Evolutionary conservation across 92 coral and sea anemone genomes (phyloP), one percentile per base, ranked within the genome.

Genomic region (Siderastrea radians): DNA sequence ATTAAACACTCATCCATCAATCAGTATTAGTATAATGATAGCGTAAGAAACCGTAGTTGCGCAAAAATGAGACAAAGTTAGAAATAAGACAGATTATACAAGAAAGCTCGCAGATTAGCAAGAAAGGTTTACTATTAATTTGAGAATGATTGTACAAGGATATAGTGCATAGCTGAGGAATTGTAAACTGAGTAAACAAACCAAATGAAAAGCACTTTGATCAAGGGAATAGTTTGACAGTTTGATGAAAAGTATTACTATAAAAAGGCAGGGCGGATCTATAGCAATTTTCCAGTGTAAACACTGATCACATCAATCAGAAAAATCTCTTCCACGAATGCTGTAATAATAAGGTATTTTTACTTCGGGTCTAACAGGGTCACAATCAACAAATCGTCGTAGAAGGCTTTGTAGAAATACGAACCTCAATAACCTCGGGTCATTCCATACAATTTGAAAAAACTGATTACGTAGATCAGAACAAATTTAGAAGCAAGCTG

Each of bases 241-340:
- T 55, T 71, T 82, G 62, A 59, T 71, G 86, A 71, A 57, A 71
- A 54, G 15, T 8, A 68, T 52, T 6, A 57, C 69, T 69, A 12
- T 12, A 71, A 43, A 57, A 82, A n/a, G 52, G 15, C 38, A 54
- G 69, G 85, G 86, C 77, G 78, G 77, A 81, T 70, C 86, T 54
- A 7, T 38, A 16, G 57, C 68, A 82, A 69, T 82, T 82, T 82
- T 82, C 11, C 86, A 55, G 58, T 70, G 86, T 74, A 70, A 82
- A 82, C 86, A 70, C 16, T 47, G 77, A 45, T 2, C 17, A 26
- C 48, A 70, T 82, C 58, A 82, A 82, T 82, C 57, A 48, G 68
- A 57, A 47, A 82, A 82, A 72, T 82, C 75, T 54, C 69, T 63
- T 78, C 3, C 77, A 58, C 46, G 52, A 15, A 44, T 51, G 75